Evolutionary conservation across 2,797 vertebrate genomes (phyloP), one percentile per base, ranked within the genome.

Genomic region (Loris lydekkerianus): DNA sequence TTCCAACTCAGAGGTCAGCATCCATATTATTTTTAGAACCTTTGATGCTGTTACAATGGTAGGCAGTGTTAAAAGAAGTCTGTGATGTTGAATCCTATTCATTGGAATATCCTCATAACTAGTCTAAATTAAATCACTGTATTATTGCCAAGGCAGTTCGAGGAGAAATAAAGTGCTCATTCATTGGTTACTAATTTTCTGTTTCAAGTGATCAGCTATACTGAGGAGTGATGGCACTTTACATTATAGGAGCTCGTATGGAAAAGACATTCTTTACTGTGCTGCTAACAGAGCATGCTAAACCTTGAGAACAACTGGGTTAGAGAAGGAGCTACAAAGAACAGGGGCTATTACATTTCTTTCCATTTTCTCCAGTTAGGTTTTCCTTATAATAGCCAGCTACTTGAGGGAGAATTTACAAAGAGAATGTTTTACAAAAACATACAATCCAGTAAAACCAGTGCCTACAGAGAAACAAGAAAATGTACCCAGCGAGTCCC

Each of bases 131-230:
- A 69, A 83, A 72, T 37, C 23, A n/a, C 17, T 40, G 17, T 43
- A 34, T 10, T 37, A 3, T 15, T 43, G 82, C 25, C 23, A 78
- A 67, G 27, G 43, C n/a, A 37, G 27, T 37, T n/a, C 0, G 25
- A 95, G 43, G 27, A 87, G 40, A 93, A 56, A 95, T 58, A 21
- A 34, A 56, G 58, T 69, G 89, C 31, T n/a, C 40, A 86, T 73
- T 70, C 65, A 40, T 0, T 60, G 37, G 60, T 10, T 49, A 31
- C 20, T 56, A 46, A 77, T 80, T 67, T 89, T 87, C 43, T 58
- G 31, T 83, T 85, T 76, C 80, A 72, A 63, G 31, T 49, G 46
- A 90, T 88, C 17, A 49, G 27, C 77, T 37, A 17, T 3, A 43
- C 7, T 84, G 40, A 58, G 49, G 23, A 40, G 5, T 43, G 40